Evolutionary conservation across 2,113 vertebrate species (phyloP), one percentile per base, ranked within the genome.

Genomic region (Aptenodytes forsteri): DNA sequence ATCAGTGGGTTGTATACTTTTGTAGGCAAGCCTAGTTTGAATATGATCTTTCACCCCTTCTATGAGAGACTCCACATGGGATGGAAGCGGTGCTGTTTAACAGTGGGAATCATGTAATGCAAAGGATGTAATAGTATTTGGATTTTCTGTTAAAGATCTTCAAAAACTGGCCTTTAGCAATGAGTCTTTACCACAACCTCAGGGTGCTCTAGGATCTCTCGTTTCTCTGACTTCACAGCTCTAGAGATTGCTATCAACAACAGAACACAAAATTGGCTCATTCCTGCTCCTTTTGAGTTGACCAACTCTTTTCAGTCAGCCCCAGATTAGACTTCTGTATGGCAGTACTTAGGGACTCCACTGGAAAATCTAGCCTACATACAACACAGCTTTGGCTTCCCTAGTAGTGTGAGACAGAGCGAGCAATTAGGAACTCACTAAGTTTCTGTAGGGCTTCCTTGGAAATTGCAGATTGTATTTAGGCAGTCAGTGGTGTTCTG

Each of bases 61-160:
- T 26, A 0, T 27, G 23, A 65, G 54, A 69, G 14, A 50, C 44
- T 26, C 34, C n/a, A 40, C 6, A 4, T 12, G 34, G 36, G 38
- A 62, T 25, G 16, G 36, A 81, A 83, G 40, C 18, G 52, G 26
- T 8, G 21, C 55, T 71, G 70, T 62, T 91, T 56, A 81, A 69
- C 38, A 75, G 72, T 0, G 0, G 15, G 64, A 70, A 58, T 42
- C 10, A 22, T 1, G 1, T 55, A 62, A 38, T 12, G 7, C 4
- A 44, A 87, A 66, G 30, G n/a, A 58, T 50, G 17, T 46, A 64
- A 47, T 1, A 70, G 67, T 7, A 73, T 82, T 83, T 62, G 36
- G 61, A 54, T 84, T 70, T 89, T 71, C 55, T 75, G 8, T 49
- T 85, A 79, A 73, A 50, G 50, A 38, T n/a, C 50, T 72, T 78